phyloP scores from a whole-genome alignment of 2,113 vertebrate genomes.

The Panthera leo region DNA sequence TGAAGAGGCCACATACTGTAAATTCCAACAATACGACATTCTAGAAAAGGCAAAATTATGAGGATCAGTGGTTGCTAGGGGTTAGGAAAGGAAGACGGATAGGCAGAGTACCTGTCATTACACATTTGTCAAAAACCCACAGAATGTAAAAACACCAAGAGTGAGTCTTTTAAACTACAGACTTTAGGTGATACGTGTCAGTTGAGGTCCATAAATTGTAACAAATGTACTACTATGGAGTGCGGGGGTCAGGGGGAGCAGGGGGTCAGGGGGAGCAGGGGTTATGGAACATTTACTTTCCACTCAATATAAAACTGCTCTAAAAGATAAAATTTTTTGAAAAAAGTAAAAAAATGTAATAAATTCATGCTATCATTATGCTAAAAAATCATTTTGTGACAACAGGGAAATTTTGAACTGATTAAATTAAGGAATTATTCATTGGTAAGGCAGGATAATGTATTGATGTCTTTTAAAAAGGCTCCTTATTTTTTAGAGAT shows the following conservation, averaged over 20 bases:
- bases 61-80: neutral
- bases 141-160: neutral
- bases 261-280: too few relatives aligned
- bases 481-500: neutral
- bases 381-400: neutral
- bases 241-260: too few relatives aligned
- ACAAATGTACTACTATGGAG: neutral
- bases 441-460: neutral
- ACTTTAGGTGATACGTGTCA: neutral
- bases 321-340: neutral
- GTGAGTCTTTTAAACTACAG: neutral
- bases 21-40: neutral
- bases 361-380: neutral
- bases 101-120: neutral
- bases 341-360: neutral
- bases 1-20: neutral
- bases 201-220: neutral
- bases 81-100: neutral
- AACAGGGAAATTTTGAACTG: neutral
- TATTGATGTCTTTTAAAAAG: neutral
- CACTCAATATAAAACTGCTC: neutral
- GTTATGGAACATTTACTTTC: neutral
- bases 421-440: neutral
- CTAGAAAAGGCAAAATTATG: neutral
- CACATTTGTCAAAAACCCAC: neutral